These are phyloP conservation scores for Carposina sasakii DNA, from an alignment of 1,140 invertebrate genomes.

Conservation along the genomic window DNA sequence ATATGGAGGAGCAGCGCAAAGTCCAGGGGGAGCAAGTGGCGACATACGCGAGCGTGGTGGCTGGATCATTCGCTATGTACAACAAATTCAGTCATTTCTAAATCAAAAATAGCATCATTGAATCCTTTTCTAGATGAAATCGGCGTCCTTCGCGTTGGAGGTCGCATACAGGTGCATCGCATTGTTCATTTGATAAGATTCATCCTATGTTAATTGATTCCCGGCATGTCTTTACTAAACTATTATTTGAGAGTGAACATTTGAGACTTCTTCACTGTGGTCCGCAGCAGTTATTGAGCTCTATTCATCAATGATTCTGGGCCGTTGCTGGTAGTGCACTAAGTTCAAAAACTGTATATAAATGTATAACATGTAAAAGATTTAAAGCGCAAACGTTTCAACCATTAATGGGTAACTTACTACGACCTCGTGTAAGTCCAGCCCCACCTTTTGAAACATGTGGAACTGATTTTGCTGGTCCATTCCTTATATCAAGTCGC, in stretches of 20 bases:
- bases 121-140: background rate
- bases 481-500: slow-evolving; percentile 23
- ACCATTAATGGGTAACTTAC: slow-evolving; percentile 19
- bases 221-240: background rate
- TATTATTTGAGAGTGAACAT: background rate
- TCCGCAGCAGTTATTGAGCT: slow-evolving; percentile 9
- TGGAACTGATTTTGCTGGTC: slow-evolving; percentile 33
- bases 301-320: slow-evolving; percentile 8
- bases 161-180: background rate
- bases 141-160: background rate
- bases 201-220: background rate
- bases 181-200: slow-evolving; percentile 1
- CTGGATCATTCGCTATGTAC: too few relatives aligned
- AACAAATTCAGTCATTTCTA: too few relatives aligned
- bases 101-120: background rate
- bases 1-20: too few relatives aligned
- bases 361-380: slow-evolving; percentile 7
- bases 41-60: too few relatives aligned
- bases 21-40: too few relatives aligned
- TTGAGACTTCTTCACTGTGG: slow-evolving; percentile 5
- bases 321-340: slow-evolving; percentile 8
- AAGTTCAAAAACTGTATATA: background rate
- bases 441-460: slow-evolving; percentile 16
- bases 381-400: slow-evolving; percentile 7
- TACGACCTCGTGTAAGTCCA: background rate